Conservation (phyloP, 1,140 invertebrate species). For the honey bee (Apis mellifera) region DNA sequence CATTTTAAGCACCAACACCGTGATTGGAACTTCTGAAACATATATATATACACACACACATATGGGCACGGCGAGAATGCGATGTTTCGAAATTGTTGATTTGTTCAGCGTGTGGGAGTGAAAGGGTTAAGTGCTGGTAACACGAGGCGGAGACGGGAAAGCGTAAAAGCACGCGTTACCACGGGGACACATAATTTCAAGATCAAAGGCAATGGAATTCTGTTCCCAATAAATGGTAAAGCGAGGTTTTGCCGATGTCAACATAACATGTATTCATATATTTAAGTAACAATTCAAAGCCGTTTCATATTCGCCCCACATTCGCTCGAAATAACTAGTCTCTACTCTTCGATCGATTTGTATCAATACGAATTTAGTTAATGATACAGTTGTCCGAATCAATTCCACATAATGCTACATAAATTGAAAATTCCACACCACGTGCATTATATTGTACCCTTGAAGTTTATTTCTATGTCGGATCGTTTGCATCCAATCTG, state of each 20-base stretch:
- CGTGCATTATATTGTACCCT: not conserved
- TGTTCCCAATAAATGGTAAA: not conserved
- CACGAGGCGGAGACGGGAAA: not conserved
- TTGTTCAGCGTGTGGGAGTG: not conserved
- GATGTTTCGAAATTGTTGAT: not conserved
- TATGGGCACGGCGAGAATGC: not conserved
- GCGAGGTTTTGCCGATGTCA: not conserved
- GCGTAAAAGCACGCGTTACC: too few relatives aligned
- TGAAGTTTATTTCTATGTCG: not conserved
- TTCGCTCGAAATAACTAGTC: not conserved
- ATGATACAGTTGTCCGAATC: not conserved
- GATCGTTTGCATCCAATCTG: too few relatives aligned
- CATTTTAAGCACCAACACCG: constrained; percentile 6
- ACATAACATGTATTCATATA: too few relatives aligned
- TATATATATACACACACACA: not conserved
- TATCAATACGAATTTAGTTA: not conserved
- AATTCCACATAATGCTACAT: not conserved
- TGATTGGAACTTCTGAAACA: constrained; percentile 28
- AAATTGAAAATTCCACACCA: not conserved
- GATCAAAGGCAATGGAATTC: not conserved
- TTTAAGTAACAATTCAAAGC: not conserved
- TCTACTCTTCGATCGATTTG: constrained; percentile 7
- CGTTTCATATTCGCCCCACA: not conserved
- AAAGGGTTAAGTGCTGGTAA: not conserved
- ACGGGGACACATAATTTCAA: not conserved